Percentiles rank a stretch among this genome's conserved stretches.
Evolutionary conservation across 2,888 invertebrate genomes (phyloP).

Genomic region (Heterodera filipjevi): DNA sequence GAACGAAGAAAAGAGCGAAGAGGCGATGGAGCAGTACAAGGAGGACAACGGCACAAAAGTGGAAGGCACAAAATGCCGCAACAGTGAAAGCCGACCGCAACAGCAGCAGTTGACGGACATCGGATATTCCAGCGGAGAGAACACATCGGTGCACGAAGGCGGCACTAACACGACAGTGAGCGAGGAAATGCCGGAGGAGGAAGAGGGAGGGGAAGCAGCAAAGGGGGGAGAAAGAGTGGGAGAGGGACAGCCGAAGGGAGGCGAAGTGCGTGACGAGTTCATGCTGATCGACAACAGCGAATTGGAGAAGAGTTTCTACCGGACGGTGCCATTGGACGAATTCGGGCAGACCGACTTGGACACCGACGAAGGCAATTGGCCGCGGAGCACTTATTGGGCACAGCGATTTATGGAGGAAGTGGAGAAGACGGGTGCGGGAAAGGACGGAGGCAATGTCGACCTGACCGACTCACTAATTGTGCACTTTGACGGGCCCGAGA

Average conservation of each 20-base stretch:
- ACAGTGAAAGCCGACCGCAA: background rate
- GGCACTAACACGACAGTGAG: conserved; percentile 31
- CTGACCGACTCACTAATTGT: conserved; percentile 40
- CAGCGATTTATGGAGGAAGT: conserved; percentile 21
- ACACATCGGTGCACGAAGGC: conserved; percentile 47
- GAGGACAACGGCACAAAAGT: background rate
- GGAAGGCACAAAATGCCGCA: background rate
- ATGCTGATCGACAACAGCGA: background rate
- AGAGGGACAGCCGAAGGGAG: too few species aligned
- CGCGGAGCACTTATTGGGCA: conserved; percentile 12
- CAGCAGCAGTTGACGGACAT: conserved; percentile 37
- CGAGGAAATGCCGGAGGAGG: background rate
- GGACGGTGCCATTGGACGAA: conserved; percentile 47
- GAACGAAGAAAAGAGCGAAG: background rate
- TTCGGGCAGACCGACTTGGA: conserved; percentile 27
- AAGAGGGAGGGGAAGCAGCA: background rate
- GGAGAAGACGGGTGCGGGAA: conserved; percentile 8
- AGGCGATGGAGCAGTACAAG: background rate
- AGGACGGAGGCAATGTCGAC: background rate
- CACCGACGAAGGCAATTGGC: conserved; percentile 21
- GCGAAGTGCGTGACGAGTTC: background rate
- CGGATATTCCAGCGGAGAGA: conserved; percentile 49
- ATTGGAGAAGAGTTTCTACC: conserved; percentile 40
- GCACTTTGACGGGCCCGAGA: conserved; percentile 29
- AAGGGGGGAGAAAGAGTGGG: background rate